These are phyloP conservation scores for Ceryle rudis DNA, from an alignment of 2,797 vertebrate species.

Conservation along the genomic window DNA sequence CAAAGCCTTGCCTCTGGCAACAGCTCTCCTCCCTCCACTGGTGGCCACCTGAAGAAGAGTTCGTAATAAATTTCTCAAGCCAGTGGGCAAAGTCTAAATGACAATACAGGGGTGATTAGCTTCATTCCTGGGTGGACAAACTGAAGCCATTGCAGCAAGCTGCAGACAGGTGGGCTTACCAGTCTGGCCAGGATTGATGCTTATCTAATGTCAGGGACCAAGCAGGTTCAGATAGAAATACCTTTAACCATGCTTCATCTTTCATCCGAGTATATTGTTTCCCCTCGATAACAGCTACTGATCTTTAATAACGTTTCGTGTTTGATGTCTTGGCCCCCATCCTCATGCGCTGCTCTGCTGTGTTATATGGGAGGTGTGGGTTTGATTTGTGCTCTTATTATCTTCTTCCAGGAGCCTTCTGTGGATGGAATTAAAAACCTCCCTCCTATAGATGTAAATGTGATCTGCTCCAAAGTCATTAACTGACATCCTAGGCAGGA, in stretches of 20 bases:
- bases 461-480: background rate
- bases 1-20: background rate
- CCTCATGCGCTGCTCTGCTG: background rate
- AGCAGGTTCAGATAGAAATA: background rate
- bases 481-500: background rate
- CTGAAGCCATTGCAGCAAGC: background rate
- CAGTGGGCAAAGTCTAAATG: background rate
- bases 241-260: background rate
- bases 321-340: constrained; percentile 37
- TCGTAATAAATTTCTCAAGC: background rate
- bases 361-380: constrained; percentile 1
- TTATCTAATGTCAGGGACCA: background rate
- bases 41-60: background rate
- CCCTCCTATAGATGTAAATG: background rate
- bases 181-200: background rate
- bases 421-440: background rate
- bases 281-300: background rate
- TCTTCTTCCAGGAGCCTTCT: constrained; percentile 27
- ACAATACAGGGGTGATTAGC: background rate
- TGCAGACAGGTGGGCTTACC: background rate
- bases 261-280: constrained; percentile 8
- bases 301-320: background rate
- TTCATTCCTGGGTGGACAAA: background rate
- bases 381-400: constrained; percentile 51
- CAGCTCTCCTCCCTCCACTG: background rate